A percentile compares a stretch with the other conserved stretches of the same genome.
Conservation (phyloP, 2,113 vertebrate species). For the Tursiops truncatus region DNA sequence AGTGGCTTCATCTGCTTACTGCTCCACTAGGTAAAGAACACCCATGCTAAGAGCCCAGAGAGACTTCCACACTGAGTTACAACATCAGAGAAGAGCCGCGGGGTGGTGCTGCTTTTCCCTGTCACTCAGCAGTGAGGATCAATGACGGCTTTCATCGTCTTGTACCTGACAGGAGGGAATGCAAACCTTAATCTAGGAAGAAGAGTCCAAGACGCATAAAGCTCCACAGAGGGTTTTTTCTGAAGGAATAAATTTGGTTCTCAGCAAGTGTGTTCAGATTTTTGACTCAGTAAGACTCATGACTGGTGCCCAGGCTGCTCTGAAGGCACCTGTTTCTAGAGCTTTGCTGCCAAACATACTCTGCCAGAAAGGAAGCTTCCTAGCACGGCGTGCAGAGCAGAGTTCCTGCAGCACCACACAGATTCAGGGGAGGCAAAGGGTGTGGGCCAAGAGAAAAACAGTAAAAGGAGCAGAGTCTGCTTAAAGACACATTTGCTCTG, state of each 20-base stretch:
- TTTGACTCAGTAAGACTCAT: slow-evolving; percentile 54
- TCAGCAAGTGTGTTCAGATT: slow-evolving; percentile 55
- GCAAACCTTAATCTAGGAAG: slow-evolving; percentile 46
- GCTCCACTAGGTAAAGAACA: slow-evolving; percentile 40
- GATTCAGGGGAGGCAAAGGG: background rate
- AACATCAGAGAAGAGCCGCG: background rate
- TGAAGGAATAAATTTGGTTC: slow-evolving; percentile 61
- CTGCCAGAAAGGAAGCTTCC: slow-evolving; percentile 68
- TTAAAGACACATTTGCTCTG: background rate
- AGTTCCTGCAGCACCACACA: background rate
- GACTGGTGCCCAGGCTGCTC: slow-evolving; percentile 58
- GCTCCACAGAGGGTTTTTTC: slow-evolving; percentile 70
- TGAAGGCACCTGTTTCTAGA: slow-evolving; percentile 65
- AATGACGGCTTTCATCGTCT: background rate
- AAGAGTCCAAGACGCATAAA: slow-evolving; percentile 36
- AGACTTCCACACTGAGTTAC: slow-evolving; percentile 46
- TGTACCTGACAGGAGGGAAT: background rate
- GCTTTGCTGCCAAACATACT: slow-evolving; percentile 64
- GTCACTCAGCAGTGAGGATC: background rate
- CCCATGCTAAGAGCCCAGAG: slow-evolving; percentile 47
- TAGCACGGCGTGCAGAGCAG: slow-evolving; percentile 5
- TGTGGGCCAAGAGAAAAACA: slow-evolving; percentile 15
- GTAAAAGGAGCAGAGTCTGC: background rate
- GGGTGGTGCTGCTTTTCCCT: background rate
- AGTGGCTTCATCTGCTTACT: slow-evolving; percentile 14